phyloP scores from a whole-genome alignment of 64 coral and sea anemone genomes.

The Pachyseris speciosa region DNA sequence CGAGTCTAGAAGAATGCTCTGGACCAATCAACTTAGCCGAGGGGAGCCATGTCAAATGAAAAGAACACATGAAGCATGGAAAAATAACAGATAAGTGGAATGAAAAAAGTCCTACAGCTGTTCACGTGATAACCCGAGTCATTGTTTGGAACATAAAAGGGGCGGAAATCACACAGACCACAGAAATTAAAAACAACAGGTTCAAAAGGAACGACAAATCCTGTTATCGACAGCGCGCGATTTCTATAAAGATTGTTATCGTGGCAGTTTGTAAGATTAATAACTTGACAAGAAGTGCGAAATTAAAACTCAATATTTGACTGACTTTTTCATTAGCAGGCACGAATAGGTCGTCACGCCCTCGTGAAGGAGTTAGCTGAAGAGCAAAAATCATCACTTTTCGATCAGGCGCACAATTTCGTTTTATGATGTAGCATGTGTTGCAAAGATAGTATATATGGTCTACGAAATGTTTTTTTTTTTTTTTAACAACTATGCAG shows the following conservation, averaged over 20 bases:
- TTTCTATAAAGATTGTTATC: not conserved
- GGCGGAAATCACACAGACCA: not conserved
- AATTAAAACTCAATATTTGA: not conserved
- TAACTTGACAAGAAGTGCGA: not conserved
- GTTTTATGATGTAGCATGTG: no score
- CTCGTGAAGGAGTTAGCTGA: no score
- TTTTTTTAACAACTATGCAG: no score
- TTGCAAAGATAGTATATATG: no score
- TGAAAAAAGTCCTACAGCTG: not conserved
- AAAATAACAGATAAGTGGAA: not conserved
- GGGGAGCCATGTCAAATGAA: not conserved
- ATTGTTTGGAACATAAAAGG: not conserved
- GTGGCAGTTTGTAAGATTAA: not conserved
- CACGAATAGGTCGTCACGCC: no score
- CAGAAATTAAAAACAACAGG: constrained; percentile 1
- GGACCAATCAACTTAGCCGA: not conserved
- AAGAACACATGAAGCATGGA: not conserved
- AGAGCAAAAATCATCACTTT: no score
- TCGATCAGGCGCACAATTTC: no score
- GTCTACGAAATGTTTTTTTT: no score
- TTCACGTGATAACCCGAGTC: not conserved
- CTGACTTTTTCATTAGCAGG: no score
- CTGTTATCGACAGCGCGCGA: not conserved
- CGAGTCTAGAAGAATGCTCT: no score
- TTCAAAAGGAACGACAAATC: not conserved